Percentiles rank a stretch among this genome's conserved stretches.
Conservation (phyloP, 1,140 invertebrate species). For the Bombus huntii region DNA sequence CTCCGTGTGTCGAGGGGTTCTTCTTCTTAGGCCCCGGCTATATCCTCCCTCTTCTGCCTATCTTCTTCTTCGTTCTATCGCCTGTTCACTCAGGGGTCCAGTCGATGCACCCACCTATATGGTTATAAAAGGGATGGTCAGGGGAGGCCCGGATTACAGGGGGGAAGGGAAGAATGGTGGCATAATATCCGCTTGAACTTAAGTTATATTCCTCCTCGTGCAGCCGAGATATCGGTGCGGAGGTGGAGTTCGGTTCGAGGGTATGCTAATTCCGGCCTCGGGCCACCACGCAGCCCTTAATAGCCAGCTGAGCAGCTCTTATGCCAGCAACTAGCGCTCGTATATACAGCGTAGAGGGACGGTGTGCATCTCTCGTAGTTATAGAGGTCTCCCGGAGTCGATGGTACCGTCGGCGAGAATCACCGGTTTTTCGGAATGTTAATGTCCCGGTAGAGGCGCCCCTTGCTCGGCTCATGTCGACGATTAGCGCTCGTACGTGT, state of each 20-base stretch:
- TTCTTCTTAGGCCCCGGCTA: not conserved
- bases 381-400: constrained; percentile 61
- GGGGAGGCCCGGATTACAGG: constrained; percentile 64
- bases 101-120: constrained; percentile 72
- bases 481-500: constrained; percentile 67
- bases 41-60: constrained; percentile 2
- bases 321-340: constrained; percentile 77
- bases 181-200: constrained; percentile 82
- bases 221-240: constrained; percentile 77
- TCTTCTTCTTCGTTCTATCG: constrained; percentile 43
- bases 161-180: constrained; percentile 79
- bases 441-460: constrained; percentile 58
- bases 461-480: constrained; percentile 43
- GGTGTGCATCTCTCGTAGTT: constrained; percentile 66
- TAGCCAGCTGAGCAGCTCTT: constrained; percentile 79
- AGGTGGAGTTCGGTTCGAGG: constrained; percentile 81
- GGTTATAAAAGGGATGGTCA: constrained; percentile 69
- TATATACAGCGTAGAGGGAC: constrained; percentile 53
- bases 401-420: constrained; percentile 70
- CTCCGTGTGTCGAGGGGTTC: constrained; percentile 47
- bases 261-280: constrained; percentile 82
- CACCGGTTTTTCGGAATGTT: constrained; percentile 72
- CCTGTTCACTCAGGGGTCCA: constrained; percentile 52
- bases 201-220: constrained; percentile 79
- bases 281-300: constrained; percentile 83